phyloP scores from a whole-genome alignment of 2,888 invertebrate species.

The Halictus quadricinctus region DNA sequence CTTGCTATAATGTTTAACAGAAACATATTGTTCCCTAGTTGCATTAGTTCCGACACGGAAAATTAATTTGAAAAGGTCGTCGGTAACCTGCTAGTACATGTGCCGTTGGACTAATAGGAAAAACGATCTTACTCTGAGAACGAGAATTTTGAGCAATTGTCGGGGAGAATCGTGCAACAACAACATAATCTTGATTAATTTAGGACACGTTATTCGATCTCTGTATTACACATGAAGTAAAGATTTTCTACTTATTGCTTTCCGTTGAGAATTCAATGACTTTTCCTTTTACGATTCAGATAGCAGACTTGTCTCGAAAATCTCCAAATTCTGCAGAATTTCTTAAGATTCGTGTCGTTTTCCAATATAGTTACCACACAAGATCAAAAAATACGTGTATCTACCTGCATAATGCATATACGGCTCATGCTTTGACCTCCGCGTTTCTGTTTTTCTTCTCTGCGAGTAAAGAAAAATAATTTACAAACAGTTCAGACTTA shows the following conservation, averaged over 20 bases:
- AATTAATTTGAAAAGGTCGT: constrained; percentile 40
- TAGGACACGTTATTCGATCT: background rate
- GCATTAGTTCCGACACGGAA: constrained; percentile 50
- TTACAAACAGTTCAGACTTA: constrained; percentile 48
- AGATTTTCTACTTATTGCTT: background rate
- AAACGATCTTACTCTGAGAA: constrained; percentile 19
- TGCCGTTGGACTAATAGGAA: constrained; percentile 68
- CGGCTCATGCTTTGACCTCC: constrained; percentile 22
- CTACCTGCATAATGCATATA: constrained; percentile 10
- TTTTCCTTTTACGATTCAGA: background rate
- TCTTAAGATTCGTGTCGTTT: background rate
- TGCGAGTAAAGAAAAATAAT: constrained; percentile 46
- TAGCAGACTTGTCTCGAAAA: background rate
- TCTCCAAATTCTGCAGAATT: background rate
- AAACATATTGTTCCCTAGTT: constrained; percentile 52
- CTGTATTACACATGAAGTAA: background rate
- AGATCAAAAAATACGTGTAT: background rate
- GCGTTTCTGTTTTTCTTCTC: background rate
- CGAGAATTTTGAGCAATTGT: constrained; percentile 47
- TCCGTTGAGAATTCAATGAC: background rate
- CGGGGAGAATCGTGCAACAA: constrained; percentile 31
- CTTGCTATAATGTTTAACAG: constrained; percentile 73
- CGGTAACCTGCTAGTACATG: constrained; percentile 38
- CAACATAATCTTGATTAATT: background rate
- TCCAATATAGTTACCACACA: constrained; percentile 13